phyloP scores from a whole-genome alignment of 1,140 invertebrate genomes.

The Eumaeus atala region DNA sequence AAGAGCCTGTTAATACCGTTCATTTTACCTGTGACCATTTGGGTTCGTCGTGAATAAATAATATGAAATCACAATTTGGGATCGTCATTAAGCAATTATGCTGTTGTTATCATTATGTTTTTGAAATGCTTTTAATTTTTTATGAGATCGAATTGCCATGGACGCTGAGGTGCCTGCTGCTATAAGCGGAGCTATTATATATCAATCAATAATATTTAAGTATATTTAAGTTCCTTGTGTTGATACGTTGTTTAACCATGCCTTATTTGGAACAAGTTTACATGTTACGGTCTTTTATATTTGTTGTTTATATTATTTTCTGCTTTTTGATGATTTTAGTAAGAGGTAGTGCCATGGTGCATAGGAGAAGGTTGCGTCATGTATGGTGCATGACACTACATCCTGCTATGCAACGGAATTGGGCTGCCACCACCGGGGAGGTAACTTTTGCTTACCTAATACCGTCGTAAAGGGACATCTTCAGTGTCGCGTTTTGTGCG shows the following conservation, averaged over 20 bases:
- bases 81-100: slow-evolving; percentile 67
- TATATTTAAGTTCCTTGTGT: not conserved
- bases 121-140: slow-evolving; percentile 72
- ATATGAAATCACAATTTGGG: slow-evolving; percentile 63
- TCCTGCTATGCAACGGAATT: no score
- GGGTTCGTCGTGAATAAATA: slow-evolving; percentile 65
- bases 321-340: no score
- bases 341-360: no score
- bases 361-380: no score
- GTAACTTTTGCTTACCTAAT: no score
- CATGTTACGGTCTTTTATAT: not conserved
- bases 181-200: slow-evolving; percentile 53
- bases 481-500: no score
- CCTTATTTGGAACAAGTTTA: slow-evolving; percentile 4
- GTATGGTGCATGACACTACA: no score
- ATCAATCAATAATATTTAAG: slow-evolving; percentile 59
- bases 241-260: slow-evolving; percentile 9
- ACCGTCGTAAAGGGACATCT: no score
- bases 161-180: slow-evolving; percentile 46
- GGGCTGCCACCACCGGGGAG: no score
- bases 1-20: not conserved
- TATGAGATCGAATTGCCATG: slow-evolving; percentile 64
- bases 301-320: not conserved
- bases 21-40: slow-evolving; percentile 1
- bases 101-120: slow-evolving; percentile 68